Evolutionary conservation across 2,113 vertebrate genomes (phyloP).

Genomic region (Tympanuchus pallidicinctus): DNA sequence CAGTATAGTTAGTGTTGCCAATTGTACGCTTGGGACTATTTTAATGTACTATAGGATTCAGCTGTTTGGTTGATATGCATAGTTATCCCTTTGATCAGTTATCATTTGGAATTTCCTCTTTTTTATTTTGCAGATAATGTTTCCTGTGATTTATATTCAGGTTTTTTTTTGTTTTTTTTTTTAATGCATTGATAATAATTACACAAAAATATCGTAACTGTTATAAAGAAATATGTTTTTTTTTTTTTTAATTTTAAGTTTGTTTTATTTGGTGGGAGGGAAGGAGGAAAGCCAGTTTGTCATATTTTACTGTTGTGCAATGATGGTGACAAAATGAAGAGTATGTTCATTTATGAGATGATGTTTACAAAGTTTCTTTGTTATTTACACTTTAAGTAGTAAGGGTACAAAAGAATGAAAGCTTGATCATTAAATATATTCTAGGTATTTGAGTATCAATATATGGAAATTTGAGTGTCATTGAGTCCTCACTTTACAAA

Average conservation of each 20-base stretch:
- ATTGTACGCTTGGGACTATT: constrained; percentile 35
- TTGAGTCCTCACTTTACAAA: not conserved
- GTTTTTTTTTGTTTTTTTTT: not conserved
- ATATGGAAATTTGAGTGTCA: not conserved
- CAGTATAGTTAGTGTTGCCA: constrained; percentile 36
- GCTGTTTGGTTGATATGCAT: constrained; percentile 5
- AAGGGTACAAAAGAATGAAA: not conserved
- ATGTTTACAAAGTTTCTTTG: not conserved
- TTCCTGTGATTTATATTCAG: not conserved
- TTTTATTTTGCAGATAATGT: not conserved
- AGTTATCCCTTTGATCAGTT: constrained; percentile 45
- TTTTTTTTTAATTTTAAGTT: not conserved
- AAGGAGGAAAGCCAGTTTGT: not conserved
- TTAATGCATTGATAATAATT: not conserved
- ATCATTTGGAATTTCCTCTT: constrained; percentile 7
- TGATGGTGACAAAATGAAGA: not conserved
- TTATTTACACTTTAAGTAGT: not conserved
- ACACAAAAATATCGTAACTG: not conserved
- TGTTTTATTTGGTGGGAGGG: too few species aligned
- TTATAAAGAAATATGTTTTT: not conserved
- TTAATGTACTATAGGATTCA: constrained; percentile 36
- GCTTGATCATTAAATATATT: not conserved
- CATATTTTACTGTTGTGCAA: not conserved
- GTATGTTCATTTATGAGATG: not conserved
- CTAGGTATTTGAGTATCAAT: not conserved